Evolutionary conservation across 2,888 invertebrate genomes (phyloP).

Genomic region (Heliconius ismenius): DNA sequence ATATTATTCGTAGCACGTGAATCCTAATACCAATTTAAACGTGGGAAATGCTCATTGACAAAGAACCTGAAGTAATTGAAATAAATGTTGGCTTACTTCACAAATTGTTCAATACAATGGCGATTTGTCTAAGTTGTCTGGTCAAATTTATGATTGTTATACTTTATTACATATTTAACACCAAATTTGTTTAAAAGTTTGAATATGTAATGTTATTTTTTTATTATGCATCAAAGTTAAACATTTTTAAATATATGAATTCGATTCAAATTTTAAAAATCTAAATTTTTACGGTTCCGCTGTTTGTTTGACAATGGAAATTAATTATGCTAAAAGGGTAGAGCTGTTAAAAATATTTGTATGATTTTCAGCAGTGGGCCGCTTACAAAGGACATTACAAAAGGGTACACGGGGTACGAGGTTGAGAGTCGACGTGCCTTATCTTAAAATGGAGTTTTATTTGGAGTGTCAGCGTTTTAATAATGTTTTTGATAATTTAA

Average conservation of each 20-base stretch:
- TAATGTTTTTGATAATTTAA: conserved; percentile 30
- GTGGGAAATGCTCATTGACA: conserved; percentile 60
- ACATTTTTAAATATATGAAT: background rate
- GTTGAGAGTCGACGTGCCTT: conserved; percentile 65
- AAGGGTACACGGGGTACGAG: conserved; percentile 48
- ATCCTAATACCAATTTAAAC: conserved; percentile 55
- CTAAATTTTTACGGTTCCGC: background rate
- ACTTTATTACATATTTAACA: conserved; percentile 37
- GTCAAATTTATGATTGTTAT: conserved; percentile 63
- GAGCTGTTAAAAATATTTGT: conserved; percentile 36
- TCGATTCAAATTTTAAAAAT: background rate
- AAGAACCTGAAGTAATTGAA: conserved; percentile 78
- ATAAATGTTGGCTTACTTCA: conserved; percentile 80
- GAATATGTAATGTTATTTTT: background rate
- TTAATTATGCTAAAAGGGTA: conserved; percentile 24
- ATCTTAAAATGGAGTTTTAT: conserved; percentile 55
- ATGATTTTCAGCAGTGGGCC: conserved; percentile 39
- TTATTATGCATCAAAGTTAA: background rate
- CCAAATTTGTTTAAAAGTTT: background rate
- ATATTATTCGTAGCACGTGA: conserved; percentile 63
- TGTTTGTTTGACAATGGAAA: conserved; percentile 13
- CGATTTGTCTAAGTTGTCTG: conserved; percentile 77
- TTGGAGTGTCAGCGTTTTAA: conserved; percentile 38
- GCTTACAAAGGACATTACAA: conserved; percentile 35
- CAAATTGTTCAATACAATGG: conserved; percentile 80